Evolutionary conservation across 2,888 invertebrate genomes (phyloP).

Genomic region (Andrena dorsata): DNA sequence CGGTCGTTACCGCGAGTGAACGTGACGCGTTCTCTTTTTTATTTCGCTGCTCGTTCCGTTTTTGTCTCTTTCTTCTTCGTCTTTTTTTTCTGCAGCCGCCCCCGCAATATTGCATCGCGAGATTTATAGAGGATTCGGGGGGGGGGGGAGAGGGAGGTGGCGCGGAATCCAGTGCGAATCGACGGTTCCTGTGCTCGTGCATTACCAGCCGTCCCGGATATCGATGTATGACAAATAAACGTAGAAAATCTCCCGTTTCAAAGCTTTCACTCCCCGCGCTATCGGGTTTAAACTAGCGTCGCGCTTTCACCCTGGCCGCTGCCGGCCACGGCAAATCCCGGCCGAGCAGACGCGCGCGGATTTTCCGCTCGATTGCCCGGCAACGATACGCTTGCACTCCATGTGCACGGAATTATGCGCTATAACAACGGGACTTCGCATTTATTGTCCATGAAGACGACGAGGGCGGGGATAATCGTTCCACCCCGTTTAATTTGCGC

Average conservation of each 20-base stretch:
- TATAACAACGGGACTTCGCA: constrained; percentile 19
- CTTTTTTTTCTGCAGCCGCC: constrained; percentile 11
- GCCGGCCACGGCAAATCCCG: constrained; percentile 34
- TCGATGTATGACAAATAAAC: constrained; percentile 71
- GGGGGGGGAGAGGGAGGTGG: not conserved
- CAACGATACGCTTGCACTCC: constrained; percentile 31
- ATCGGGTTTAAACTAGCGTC: constrained; percentile 65
- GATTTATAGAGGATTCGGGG: constrained; percentile 55
- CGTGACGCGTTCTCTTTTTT: constrained; percentile 13
- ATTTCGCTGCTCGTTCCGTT: not conserved
- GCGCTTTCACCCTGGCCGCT: not conserved
- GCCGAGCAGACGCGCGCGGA: constrained; percentile 43
- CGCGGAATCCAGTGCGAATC: constrained; percentile 53
- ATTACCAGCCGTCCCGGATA: constrained; percentile 61
- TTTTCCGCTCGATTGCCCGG: constrained; percentile 51
- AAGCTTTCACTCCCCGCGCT: constrained; percentile 65
- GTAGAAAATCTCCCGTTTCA: constrained; percentile 70
- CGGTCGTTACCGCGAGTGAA: constrained; percentile 15
- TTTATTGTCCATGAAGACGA: constrained; percentile 7
- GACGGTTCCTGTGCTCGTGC: constrained; percentile 42
- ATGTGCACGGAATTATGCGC: constrained; percentile 37
- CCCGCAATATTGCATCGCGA: constrained; percentile 63
- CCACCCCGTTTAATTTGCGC: too few species aligned
- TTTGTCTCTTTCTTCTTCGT: not conserved
- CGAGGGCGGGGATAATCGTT: not conserved